phyloP scores from a whole-genome alignment of 2,888 invertebrate genomes.

The Ernsta delagoae region DNA sequence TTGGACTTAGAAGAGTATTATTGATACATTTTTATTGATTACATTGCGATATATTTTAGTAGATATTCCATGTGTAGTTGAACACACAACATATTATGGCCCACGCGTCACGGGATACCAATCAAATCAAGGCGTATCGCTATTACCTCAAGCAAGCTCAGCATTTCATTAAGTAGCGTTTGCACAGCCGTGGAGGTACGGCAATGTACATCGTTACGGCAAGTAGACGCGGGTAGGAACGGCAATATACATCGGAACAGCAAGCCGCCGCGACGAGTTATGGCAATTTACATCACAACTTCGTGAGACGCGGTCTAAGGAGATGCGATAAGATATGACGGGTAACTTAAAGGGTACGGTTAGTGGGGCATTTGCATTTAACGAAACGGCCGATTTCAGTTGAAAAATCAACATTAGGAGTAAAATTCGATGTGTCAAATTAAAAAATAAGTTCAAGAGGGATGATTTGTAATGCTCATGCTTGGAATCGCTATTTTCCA shows the following conservation, averaged over 20 bases:
- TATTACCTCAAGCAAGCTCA: constrained; percentile 1
- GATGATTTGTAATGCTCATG: no score
- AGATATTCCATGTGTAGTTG: not conserved
- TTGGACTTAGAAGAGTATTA: no score
- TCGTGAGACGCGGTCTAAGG: not conserved
- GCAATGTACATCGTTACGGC: constrained; percentile 6
- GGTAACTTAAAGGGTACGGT: not conserved
- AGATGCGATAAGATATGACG: not conserved
- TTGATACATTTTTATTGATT: no score
- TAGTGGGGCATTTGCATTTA: constrained; percentile 2
- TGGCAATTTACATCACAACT: constrained; percentile 7
- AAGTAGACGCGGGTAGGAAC: not conserved
- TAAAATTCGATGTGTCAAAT: no score
- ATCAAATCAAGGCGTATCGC: constrained; percentile 3
- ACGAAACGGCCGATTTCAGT: not conserved
- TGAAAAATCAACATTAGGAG: no score
- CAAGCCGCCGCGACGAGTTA: not conserved
- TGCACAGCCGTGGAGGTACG: constrained; percentile 4
- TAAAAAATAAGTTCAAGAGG: no score
- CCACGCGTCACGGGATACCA: not conserved
- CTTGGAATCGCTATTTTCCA: no score
- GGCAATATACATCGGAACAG: constrained; percentile 6
- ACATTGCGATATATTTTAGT: no score
- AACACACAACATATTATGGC: not conserved
- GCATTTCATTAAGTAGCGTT: constrained; percentile 11